Evolutionary conservation across 2,797 vertebrate species (phyloP), one percentile per base, ranked within the genome.

Genomic region (Ambastaia sidthimunki): DNA sequence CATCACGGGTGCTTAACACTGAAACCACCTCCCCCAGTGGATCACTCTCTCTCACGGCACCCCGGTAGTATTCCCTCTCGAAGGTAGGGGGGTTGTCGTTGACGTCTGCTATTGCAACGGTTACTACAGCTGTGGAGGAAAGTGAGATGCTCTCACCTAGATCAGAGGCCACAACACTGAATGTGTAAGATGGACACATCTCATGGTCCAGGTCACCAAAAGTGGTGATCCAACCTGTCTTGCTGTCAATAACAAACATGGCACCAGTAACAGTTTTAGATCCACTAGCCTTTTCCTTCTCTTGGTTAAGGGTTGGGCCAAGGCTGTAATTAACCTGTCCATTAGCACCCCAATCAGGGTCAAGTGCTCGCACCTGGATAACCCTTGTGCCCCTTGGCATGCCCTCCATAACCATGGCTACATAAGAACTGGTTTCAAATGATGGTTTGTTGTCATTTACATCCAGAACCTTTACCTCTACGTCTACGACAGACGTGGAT

Each of bases 161-260:
- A 83, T 99, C 98, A 0, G 94, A 96, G 0, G 96, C 96, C 44
- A 96, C 86, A 7, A 97, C 95, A 67, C 89, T 90, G 65, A 99
- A 95, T 83, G 89, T 94, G 89, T 97, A 98, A 80, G 92, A 94
- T 85, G 92, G 91, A 83, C 85, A 93, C 79, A 89, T 74, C 88
- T 99, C 98, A 0, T 97, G 96, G 89, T 99, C 96, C 5, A 99
- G 92, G 80, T 93, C 94, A 81, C 87, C 92, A 13, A 95, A 89
- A 2, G 97, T 98, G 23, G 95, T 97, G 85, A 99, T 95, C 98
- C 98, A 99, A 87, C 98, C 98, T 0, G 95, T 98, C 89, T 98
- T 98, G 87, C 94, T 89, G 88, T 96, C 95, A 65, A 99, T 94
- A 71, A 95, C 84, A 84, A 99, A 99, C 74, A 94, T 89, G 0